Conservation (phyloP, 2,113 vertebrate species). For the Cyanocitta stelleri region DNA sequence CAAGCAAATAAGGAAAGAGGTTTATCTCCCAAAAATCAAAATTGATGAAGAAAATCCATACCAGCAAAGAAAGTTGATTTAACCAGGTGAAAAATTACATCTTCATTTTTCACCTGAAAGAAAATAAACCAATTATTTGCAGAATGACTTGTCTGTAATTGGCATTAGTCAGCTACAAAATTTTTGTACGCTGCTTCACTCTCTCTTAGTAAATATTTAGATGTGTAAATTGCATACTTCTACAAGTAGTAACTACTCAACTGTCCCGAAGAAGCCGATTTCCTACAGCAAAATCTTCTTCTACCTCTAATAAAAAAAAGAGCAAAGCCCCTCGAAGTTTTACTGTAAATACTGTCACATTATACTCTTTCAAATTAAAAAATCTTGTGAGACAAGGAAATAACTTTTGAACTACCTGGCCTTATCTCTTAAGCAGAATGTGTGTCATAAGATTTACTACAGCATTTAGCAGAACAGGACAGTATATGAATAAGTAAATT, state of each 20-base stretch:
- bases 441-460: not conserved
- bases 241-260: not conserved
- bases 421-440: not conserved
- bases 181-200: not conserved
- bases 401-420: not conserved
- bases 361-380: not conserved
- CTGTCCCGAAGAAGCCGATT: not conserved
- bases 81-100: not conserved
- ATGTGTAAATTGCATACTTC: not conserved
- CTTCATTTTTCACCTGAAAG: not conserved
- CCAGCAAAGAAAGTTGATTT: not conserved
- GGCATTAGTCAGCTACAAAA: not conserved
- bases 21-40: not conserved
- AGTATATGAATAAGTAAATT: not conserved
- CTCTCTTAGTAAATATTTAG: not conserved
- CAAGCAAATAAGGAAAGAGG: not conserved
- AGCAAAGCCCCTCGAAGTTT: not conserved
- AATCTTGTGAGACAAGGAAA: slow-evolving; percentile 5
- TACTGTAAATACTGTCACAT: not conserved
- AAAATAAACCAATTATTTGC: not conserved
- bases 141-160: not conserved
- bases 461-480: not conserved
- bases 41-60: not conserved
- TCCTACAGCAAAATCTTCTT: not conserved
- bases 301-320: not conserved